These are phyloP conservation scores for Stylophora pistillata DNA, from an alignment of 64 coral and sea anemone species.

Conservation along the genomic window DNA sequence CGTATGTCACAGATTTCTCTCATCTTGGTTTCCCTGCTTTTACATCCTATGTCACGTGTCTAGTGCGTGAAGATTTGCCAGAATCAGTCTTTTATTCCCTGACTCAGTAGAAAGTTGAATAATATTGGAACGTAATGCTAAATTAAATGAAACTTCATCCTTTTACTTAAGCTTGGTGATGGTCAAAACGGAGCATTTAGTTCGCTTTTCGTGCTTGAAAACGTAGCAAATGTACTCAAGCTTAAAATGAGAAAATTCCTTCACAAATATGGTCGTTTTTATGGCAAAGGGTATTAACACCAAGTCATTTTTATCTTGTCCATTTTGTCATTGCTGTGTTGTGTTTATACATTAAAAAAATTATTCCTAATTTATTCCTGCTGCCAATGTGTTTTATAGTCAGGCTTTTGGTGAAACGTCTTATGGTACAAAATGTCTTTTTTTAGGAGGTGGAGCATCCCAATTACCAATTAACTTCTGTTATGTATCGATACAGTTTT, in stretches of 20 bases:
- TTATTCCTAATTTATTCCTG: conserved; percentile 18
- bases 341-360: not conserved
- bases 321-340: not conserved
- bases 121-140: not conserved
- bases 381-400: not conserved
- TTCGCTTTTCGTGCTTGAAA: not conserved
- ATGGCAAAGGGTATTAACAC: not conserved
- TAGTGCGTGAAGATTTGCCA: not conserved
- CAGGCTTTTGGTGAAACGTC: conserved; percentile 13
- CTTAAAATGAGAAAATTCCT: not conserved
- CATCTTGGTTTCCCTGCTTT: too few species aligned
- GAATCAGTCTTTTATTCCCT: not conserved
- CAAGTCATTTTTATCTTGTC: not conserved
- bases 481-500: too few species aligned
- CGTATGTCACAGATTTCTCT: too few species aligned
- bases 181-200: conserved; percentile 13
- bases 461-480: too few species aligned
- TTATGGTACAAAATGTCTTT: not conserved
- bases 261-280: conserved; percentile 13
- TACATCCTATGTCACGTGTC: too few species aligned
- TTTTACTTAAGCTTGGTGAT: not conserved
- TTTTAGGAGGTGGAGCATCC: not conserved
- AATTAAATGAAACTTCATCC: not conserved
- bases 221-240: not conserved
- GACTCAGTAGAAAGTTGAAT: not conserved